Percentiles rank a stretch among this genome's conserved stretches.
Conservation (phyloP, 2,113 vertebrate species). For the Porphyrio hochstetteri region DNA sequence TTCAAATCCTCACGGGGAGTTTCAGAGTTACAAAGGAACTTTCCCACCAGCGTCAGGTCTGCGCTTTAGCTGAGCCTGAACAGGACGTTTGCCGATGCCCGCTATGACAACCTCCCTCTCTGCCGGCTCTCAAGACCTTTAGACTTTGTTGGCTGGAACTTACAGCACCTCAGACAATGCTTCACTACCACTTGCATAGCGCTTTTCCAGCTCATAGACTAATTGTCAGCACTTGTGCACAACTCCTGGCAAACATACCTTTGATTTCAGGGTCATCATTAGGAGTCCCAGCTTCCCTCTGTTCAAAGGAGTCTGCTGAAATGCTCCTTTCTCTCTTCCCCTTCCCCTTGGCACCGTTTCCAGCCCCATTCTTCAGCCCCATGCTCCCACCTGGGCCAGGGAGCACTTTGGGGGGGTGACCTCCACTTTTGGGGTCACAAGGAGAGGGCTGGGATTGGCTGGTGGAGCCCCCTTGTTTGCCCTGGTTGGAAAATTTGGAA, state of each 20-base stretch:
- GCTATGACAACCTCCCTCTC: background rate
- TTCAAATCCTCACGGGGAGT: background rate
- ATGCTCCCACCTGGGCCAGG: constrained; percentile 90
- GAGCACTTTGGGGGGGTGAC: constrained; percentile 86
- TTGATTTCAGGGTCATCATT: constrained; percentile 90
- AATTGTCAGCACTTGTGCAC: background rate
- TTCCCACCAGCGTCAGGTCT: constrained; percentile 11
- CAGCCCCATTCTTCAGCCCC: constrained; percentile 96
- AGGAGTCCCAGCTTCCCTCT: constrained; percentile 92
- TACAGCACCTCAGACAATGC: background rate
- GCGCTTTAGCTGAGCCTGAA: background rate
- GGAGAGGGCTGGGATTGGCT: constrained; percentile 97
- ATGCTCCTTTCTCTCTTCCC: constrained; percentile 96
- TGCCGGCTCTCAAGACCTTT: background rate
- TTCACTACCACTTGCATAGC: background rate
- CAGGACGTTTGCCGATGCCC: background rate
- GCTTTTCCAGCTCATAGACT: background rate
- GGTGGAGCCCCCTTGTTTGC: constrained; percentile 93
- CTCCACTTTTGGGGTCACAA: constrained; percentile 93
- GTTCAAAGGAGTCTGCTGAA: constrained; percentile 95
- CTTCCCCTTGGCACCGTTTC: constrained; percentile 95
- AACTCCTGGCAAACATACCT: constrained; percentile 74
- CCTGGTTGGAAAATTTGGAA: constrained; percentile 99
- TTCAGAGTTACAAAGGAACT: constrained; percentile 24
- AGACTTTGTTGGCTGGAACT: background rate